Percentiles rank a stretch among this genome's conserved stretches.
phyloP scores from a whole-genome alignment of 1,140 invertebrate genomes.

The Zaprionus capensis region DNA sequence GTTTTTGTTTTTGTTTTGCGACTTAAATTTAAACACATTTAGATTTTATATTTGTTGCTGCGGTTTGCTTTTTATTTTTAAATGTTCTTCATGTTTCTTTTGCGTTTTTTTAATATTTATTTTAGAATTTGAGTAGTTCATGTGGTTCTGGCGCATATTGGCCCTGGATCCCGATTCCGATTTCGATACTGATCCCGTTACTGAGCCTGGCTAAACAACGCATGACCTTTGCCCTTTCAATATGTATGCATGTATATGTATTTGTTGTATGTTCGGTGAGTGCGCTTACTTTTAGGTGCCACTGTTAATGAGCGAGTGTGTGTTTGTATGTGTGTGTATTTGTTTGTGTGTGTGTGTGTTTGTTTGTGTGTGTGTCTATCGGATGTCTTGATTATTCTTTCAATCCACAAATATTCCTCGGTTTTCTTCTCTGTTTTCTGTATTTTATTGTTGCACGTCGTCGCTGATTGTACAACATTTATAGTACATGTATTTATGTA shows the following conservation, averaged over 20 bases:
- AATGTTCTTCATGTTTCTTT: conserved; percentile 15
- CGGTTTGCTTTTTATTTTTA: conserved; percentile 14
- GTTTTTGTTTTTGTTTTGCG: conserved; percentile 61
- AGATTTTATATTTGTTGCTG: conserved; percentile 71
- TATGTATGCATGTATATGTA: conserved; percentile 30
- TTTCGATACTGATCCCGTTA: conserved; percentile 21
- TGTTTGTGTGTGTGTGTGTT: conserved; percentile 29
- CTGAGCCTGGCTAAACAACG: conserved; percentile 40
- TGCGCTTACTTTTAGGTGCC: conserved; percentile 69
- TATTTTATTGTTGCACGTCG: conserved; percentile 77
- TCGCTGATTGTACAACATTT: conserved; percentile 81
- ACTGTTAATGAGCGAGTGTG: conserved; percentile 60
- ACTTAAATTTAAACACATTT: conserved; percentile 77
- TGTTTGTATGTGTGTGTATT: conserved; percentile 22
- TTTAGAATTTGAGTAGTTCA: conserved; percentile 72
- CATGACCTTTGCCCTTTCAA: conserved; percentile 9
- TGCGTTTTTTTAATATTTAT: conserved; percentile 49
- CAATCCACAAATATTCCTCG: conserved; percentile 26
- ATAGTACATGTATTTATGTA: conserved; percentile 52
- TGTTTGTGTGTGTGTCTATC: conserved; percentile 24
- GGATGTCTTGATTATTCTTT: conserved; percentile 27
- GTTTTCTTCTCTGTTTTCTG: conserved; percentile 16
- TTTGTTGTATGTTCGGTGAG: conserved; percentile 44
- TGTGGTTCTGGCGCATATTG: conserved; percentile 55
- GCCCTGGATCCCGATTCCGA: conserved; percentile 37